phyloP scores from a whole-genome alignment of 2,888 invertebrate genomes.

The Pharmacophagus antenor region DNA sequence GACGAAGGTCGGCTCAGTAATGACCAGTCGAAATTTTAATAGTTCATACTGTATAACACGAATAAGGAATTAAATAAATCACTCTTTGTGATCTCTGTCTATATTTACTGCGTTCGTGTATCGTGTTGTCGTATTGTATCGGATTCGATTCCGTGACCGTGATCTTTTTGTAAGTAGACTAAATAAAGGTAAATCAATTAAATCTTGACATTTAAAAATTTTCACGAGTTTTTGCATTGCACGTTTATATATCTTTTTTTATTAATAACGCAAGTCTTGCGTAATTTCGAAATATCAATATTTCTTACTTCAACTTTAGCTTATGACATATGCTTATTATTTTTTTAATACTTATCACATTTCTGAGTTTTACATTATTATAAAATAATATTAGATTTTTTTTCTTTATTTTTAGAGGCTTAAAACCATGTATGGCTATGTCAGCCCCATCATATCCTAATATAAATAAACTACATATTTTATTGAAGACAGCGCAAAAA shows the following conservation, averaged over 20 bases:
- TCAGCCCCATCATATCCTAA: too few species aligned
- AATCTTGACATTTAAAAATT: conserved; percentile 3
- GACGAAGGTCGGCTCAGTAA: conserved; percentile 37
- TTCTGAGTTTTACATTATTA: too few species aligned
- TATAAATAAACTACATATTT: too few species aligned
- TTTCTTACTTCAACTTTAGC: too few species aligned
- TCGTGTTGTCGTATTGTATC: conserved; percentile 35
- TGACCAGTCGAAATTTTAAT: conserved; percentile 31
- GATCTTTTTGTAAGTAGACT: conserved; percentile 4
- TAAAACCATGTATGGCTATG: too few species aligned
- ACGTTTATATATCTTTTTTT: background rate
- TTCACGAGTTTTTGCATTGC: conserved; percentile 1
- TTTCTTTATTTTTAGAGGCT: too few species aligned
- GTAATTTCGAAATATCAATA: background rate
- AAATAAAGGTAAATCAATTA: background rate
- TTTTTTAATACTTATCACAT: too few species aligned
- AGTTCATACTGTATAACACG: conserved; percentile 5
- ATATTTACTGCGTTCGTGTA: conserved; percentile 13
- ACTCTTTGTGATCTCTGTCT: conserved; percentile 3
- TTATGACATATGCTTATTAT: too few species aligned
- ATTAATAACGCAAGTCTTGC: background rate
- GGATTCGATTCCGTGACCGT: conserved; percentile 14
- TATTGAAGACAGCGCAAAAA: too few species aligned
- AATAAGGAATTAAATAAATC: conserved; percentile 10
- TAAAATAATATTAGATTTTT: too few species aligned